Evolutionary conservation across 2,797 vertebrate genomes (phyloP), one percentile per base, ranked within the genome.

Genomic region (Sarcophilus harrisii): DNA sequence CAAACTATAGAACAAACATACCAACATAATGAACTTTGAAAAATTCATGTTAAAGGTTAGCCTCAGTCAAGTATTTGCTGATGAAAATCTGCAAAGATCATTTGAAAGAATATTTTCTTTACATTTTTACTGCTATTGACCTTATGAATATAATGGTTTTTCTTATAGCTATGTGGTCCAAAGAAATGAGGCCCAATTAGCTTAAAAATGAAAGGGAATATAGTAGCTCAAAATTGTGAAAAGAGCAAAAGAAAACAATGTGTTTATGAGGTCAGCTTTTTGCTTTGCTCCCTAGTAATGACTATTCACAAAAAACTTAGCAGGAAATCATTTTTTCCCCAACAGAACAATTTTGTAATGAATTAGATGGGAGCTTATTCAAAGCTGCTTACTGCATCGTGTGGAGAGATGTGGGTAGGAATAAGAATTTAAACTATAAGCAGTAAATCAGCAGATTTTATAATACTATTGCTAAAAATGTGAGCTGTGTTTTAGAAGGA

Each of bases 51-150:
- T 97, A 97, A 93, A 93, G 87, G 62, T 55, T 27, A 96, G 89
- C 96, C 97, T 95, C 98, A 96, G 97, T 96, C 95, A 95, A 96
- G 93, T 92, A 90, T 94, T 97, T 96, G 90, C 10, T 95, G 97
- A 97, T n/a, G 96, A 96, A 94, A 97, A 96, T 97, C 95, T 97
- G 95, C 90, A 98, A 98, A 98, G 97, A 97, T 97, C 98, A 96
- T 32, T 90, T 93, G 89, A 94, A 96, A 96, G 92, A 95, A 95
- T 92, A 93, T 93, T 97, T 97, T 97, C 97, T 97, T 97, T 97
- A 97, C 96, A 94, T 96, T 96, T 81, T 4, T 0, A 90, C 32
- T 57, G 92, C 16, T 12, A 95, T 94, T 0, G 4, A 95, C 96
- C 92, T 96, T 96, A 90, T 90, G 87, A 32, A 3, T 94, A 97